Base-by-base conservation (phyloP, 2,888 invertebrate species). In the Macrophya annulata region DNA sequence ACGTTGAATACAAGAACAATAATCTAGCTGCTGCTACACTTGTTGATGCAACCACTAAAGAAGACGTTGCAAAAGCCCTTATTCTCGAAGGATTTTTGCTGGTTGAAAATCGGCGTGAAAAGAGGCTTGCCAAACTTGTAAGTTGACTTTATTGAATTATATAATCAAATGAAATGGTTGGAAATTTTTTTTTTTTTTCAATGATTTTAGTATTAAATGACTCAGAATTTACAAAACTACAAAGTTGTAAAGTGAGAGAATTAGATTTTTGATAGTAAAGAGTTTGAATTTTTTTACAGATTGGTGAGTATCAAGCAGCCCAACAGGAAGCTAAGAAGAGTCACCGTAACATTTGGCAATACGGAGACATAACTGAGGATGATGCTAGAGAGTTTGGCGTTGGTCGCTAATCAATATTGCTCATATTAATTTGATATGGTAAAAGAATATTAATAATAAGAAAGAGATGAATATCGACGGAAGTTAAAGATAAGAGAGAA, bases 361-460 rank as follows among this genome's bases (percentile, higher is more conserved):
- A 99, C 93, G 99, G 99, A n/a, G 99, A 99, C 94, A 98, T 99
- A 94, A 98, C 97, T 86, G 98, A 98, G 88, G 98, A 98, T 91
- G 98, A 99, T 93, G 98, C 97, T 76, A 95, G 95, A 90, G 96
- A 96, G 79, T 81, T 85, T 81, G 51, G 62, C 51, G 86, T 84
- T 59, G 62, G 74, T 72, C 87, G 87, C 83, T 86, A 85, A 85
- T 82, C 51, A 37, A 81, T 62, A 68, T 40, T 59, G 59, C 62
- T 84, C 43, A 55, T 65, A 51, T 55, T 17, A 83, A 48, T 21
- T 81, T 43, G 81, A 81, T 15, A 40, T 62, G 62, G 62, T 6
- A 68, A 71, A 71, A 81, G 12, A 9, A 77, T 21, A 37, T 15
- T 10, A 62, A 37, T 51, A 74, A 55, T 79, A 71, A 74, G 55